Percentiles rank a stretch among this genome's conserved stretches.
phyloP scores from a whole-genome alignment of 2,113 vertebrate species.

The Cricetomys ansorgei region DNA sequence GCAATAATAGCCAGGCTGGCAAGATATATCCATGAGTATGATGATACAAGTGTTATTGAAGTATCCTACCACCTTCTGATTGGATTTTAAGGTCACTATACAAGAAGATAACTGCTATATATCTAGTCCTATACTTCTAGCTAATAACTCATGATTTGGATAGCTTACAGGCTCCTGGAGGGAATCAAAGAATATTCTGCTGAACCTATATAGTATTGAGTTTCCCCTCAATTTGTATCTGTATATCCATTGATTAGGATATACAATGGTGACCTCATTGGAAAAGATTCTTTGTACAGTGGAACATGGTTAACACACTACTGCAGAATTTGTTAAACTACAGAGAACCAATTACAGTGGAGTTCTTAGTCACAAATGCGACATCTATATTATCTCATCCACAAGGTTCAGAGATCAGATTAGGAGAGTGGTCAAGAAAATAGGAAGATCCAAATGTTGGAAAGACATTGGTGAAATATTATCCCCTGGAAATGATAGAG shows the following conservation, averaged over 20 bases:
- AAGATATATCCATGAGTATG: too few relatives aligned
- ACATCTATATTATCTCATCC: neutral
- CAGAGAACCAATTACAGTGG: neutral
- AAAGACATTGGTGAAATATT: neutral
- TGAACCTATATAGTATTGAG: too few relatives aligned
- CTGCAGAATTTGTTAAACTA: neutral
- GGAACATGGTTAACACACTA: neutral
- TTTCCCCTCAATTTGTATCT: neutral
- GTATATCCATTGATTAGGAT: neutral
- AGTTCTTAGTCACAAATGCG: neutral
- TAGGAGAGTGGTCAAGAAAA: neutral
- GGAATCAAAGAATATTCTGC: too few relatives aligned
- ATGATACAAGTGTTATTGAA: too few relatives aligned
- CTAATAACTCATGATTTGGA: too few relatives aligned
- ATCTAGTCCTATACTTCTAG: too few relatives aligned
- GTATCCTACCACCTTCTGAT: too few relatives aligned
- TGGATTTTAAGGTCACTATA: too few relatives aligned
- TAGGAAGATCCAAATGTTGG: too few relatives aligned
- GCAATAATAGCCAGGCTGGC: too few relatives aligned
- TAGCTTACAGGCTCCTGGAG: too few relatives aligned
- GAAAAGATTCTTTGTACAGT: neutral
- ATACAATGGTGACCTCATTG: neutral
- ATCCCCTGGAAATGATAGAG: neutral
- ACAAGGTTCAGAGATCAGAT: neutral
- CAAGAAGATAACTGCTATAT: too few relatives aligned